Base-by-base conservation (phyloP, 2,888 invertebrate species). In the Rhogogaster chlorosoma region DNA sequence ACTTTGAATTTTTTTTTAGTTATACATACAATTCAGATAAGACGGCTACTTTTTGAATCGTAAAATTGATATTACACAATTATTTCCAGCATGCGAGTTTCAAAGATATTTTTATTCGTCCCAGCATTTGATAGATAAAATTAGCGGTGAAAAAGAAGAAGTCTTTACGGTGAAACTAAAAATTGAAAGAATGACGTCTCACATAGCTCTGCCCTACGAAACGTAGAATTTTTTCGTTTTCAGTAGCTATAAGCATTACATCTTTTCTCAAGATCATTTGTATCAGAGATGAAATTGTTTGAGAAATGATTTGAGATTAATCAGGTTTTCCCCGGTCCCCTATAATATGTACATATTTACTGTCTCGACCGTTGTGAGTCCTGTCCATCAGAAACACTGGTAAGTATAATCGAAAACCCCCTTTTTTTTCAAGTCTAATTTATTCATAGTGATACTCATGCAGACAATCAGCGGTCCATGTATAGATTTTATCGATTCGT, bases 371-470 rank as follows among this genome's bases (percentile, higher is more conserved):
- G 22, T 26, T 26, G 10, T 61, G 22, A 61, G 26, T 9, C 61
- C 26, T 26, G 26, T 61, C n/a, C n/a, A 61, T 61, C 26, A 61
- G 26, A 61, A 61, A 61, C 61, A 12, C 26, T 26, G 26, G 12
- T 61, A 26, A 61, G 3, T 12, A 61, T 67, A 32, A 32, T 67
- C 67, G 32, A 67, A 67, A 29, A 32, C 3, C 18, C 49, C 15
- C 22, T 36, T 80, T 15, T 15, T 18, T 77, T 15, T 45, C n/a
- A 26, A 26, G 32, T 49, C 7, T 18, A n/a, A 49, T 77, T 7
- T 77, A 53, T 77, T 49, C 77, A 77, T 42, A 61, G n/a, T 15
- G 12, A 80, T 80, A 80, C 12, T 80, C 61, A 57, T 61, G 36
- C 38, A 61, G 57, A 26, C 80, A 80, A 57, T 57, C n/a, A 80